A percentile compares a stretch with the other conserved stretches of the same genome.
Conservation (phyloP, 2,113 vertebrate species). For the Bos taurus region ARS-UCD2.0 NC_037336.1:28862001-28862500, state of each 20-base stretch:
- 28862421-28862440: neutral
- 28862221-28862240: neutral
- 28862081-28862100: neutral
- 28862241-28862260: neutral
- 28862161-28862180: neutral
- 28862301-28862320: neutral
- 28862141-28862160: neutral
- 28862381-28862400: neutral
- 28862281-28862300: neutral
- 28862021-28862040: neutral
- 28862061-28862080: neutral
- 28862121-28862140: neutral
- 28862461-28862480: neutral
- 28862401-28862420: neutral
- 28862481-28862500: neutral
- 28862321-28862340: neutral
- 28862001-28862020: neutral
- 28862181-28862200: neutral
- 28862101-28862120: neutral
- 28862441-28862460: neutral
- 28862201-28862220: neutral
- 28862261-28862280: neutral
- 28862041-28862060: neutral
- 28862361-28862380: neutral
- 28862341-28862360: neutral